These are phyloP conservation scores for Coelopa frigida DNA, from an alignment of 1,140 invertebrate species.

Conservation along the genomic window DNA sequence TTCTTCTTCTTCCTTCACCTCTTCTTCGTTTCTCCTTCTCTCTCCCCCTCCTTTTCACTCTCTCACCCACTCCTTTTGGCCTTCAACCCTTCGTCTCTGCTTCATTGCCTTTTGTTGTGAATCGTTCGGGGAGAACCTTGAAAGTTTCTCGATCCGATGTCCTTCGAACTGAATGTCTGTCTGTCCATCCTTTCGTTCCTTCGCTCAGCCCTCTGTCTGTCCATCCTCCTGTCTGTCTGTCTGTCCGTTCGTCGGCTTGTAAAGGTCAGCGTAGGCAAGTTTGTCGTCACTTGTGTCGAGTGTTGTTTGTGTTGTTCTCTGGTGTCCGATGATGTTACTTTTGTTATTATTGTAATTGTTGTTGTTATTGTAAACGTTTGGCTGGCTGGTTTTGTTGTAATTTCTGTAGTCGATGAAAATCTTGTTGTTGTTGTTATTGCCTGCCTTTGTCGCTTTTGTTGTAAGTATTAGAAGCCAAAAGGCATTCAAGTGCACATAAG, in stretches of 20 bases:
- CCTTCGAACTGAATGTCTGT: too few relatives aligned
- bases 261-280: not conserved
- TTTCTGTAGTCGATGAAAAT: not conserved
- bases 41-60: too few relatives aligned
- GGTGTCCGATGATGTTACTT: conserved; percentile 4
- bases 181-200: too few relatives aligned
- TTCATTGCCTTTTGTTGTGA: too few relatives aligned
- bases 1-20: not conserved
- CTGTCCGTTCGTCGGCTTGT: not conserved
- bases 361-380: conserved; percentile 10
- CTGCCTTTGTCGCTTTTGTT: conserved; percentile 7
- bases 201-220: conserved; percentile 3
- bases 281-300: not conserved
- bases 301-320: conserved; percentile 1
- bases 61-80: too few relatives aligned
- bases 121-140: too few relatives aligned
- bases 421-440: not conserved
- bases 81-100: too few relatives aligned
- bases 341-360: conserved; percentile 8
- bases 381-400: too few relatives aligned
- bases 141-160: too few relatives aligned
- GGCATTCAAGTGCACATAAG: conserved; percentile 45
- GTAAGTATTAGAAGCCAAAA: conserved; percentile 43
- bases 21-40: not conserved
- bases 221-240: not conserved